These are phyloP conservation scores for Erythrolamprus reginae DNA, from an alignment of 2,113 vertebrate genomes.

Conservation along the genomic window DNA sequence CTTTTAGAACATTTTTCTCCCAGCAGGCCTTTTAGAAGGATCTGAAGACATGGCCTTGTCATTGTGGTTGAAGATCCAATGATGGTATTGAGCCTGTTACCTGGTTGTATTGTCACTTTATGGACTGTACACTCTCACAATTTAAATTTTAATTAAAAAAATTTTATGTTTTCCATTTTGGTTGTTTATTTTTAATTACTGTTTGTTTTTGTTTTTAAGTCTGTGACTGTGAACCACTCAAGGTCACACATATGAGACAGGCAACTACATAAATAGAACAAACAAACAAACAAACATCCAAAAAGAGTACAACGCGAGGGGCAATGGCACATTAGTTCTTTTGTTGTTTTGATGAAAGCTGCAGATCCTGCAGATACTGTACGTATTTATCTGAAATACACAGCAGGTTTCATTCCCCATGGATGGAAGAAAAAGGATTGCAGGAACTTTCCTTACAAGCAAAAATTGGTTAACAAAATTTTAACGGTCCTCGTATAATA, in stretches of 20 bases:
- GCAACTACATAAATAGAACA: background rate
- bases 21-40: background rate
- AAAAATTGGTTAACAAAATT: background rate
- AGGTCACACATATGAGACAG: background rate
- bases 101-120: background rate
- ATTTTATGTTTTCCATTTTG: background rate
- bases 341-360: background rate
- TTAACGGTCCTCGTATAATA: background rate
- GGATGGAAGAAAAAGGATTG: background rate
- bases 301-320: background rate
- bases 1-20: background rate
- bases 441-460: background rate
- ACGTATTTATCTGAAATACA: background rate
- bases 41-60: background rate
- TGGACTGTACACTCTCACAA: background rate
- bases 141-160: background rate
- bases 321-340: background rate
- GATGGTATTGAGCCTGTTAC: background rate
- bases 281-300: background rate
- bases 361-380: background rate
- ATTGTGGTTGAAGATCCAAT: background rate
- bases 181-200: background rate
- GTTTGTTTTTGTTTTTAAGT: background rate
- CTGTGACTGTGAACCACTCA: background rate
- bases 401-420: background rate